These are phyloP conservation scores for Lepidocyrtoides sp. DNA, from an alignment of 2,888 invertebrate species.

Conservation along the genomic window DNA sequence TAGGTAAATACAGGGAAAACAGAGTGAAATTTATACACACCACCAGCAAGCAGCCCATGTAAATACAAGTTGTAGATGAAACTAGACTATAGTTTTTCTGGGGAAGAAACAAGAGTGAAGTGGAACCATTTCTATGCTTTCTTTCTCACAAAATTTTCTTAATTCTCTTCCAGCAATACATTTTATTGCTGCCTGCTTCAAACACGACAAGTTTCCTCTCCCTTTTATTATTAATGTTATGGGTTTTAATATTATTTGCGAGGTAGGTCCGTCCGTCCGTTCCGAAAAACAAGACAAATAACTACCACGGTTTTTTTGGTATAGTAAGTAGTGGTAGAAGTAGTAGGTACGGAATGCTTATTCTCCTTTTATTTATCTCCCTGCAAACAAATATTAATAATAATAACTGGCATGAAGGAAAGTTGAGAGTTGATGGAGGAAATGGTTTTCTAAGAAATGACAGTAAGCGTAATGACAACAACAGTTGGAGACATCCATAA, in stretches of 20 bases:
- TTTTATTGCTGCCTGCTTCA: conserved; percentile 19
- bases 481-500: conserved; percentile 54
- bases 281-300: conserved; percentile 36
- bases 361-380: neutral
- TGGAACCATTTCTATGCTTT: neutral
- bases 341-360: neutral
- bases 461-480: conserved; percentile 55
- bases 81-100: neutral
- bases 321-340: neutral
- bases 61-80: conserved; percentile 11
- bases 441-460: conserved; percentile 51
- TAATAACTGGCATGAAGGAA: neutral
- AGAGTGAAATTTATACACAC: conserved; percentile 17
- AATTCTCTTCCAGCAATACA: conserved; percentile 18
- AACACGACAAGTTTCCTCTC: conserved; percentile 14
- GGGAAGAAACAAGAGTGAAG: neutral
- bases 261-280: conserved; percentile 11
- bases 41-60: neutral
- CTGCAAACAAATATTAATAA: neutral
- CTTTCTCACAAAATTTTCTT: conserved; percentile 22
- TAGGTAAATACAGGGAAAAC: conserved; percentile 34
- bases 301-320: neutral
- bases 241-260: conserved; percentile 24
- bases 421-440: conserved; percentile 35
- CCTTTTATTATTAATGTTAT: conserved; percentile 54